Evolutionary conservation across 2,797 vertebrate species (phyloP).

Genomic region (Gymnothorax reevesii): DNA sequence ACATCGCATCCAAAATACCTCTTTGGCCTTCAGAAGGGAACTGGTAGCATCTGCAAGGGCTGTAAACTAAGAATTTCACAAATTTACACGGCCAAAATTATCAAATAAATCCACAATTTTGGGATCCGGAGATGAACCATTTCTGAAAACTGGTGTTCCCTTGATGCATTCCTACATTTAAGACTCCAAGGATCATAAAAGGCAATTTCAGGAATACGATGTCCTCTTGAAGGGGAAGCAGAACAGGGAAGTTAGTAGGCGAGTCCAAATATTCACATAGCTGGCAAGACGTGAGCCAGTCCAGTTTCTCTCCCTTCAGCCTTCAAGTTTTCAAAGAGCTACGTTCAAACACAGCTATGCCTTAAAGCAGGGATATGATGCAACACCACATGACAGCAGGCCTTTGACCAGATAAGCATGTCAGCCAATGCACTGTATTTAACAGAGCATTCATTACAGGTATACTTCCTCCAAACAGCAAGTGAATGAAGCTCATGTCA

Average conservation of each 20-base stretch:
- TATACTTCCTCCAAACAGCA: background rate
- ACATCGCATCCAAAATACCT: background rate
- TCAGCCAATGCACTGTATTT: background rate
- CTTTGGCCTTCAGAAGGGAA: background rate
- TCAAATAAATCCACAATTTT: background rate
- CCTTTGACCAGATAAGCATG: background rate
- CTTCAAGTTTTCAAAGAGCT: background rate
- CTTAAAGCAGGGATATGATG: slow-evolving; percentile 4
- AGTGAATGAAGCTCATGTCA: background rate
- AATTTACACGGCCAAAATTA: background rate
- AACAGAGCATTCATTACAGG: background rate
- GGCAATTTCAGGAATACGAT: background rate
- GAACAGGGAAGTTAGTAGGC: background rate
- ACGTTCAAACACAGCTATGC: too few relatives aligned
- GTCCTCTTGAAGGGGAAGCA: background rate
- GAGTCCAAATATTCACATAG: slow-evolving; percentile 16
- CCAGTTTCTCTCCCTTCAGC: background rate
- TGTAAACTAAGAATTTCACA: background rate
- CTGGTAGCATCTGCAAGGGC: background rate
- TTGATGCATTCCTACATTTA: background rate
- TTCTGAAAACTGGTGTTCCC: background rate
- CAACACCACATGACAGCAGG: background rate
- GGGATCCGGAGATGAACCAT: background rate
- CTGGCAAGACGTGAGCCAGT: background rate
- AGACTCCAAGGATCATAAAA: background rate